Conservation (phyloP, 2,113 vertebrate species). For the Chiloscyllium plagiosum region DNA sequence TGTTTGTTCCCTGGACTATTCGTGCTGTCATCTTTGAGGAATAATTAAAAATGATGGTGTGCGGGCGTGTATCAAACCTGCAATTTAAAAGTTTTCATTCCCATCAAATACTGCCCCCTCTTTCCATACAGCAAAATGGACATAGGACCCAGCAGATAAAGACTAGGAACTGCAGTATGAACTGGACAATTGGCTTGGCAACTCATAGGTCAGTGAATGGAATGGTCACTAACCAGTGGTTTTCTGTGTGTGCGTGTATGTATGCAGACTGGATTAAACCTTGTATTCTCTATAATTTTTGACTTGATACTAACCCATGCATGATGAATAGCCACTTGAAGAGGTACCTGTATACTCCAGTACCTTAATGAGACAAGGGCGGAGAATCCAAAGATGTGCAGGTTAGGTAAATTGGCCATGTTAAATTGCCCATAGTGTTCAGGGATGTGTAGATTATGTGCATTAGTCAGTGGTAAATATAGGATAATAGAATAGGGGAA, state of each 20-base stretch:
- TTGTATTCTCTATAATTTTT: not conserved
- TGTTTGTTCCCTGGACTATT: conserved; percentile 32
- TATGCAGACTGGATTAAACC: not conserved
- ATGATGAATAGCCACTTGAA: not conserved
- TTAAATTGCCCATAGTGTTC: no score
- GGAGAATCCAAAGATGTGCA: no score
- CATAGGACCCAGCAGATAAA: not conserved
- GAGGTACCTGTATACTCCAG: not conserved
- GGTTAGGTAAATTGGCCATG: no score
- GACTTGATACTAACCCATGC: not conserved
- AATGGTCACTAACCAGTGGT: not conserved
- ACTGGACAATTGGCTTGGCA: not conserved
- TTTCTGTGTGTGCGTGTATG: not conserved
- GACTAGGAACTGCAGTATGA: no score
- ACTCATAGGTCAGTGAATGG: not conserved
- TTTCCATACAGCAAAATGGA: not conserved
- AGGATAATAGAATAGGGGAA: no score
- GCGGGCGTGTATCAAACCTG: not conserved
- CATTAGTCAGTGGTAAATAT: no score
- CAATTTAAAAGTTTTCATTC: not conserved
- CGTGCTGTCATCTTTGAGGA: not conserved
- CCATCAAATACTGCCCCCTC: not conserved
- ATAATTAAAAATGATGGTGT: not conserved
- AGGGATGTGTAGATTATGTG: no score
- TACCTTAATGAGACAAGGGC: not conserved